phyloP scores from a whole-genome alignment of 2,888 invertebrate genomes.

The Gasteruption jaculator region DNA sequence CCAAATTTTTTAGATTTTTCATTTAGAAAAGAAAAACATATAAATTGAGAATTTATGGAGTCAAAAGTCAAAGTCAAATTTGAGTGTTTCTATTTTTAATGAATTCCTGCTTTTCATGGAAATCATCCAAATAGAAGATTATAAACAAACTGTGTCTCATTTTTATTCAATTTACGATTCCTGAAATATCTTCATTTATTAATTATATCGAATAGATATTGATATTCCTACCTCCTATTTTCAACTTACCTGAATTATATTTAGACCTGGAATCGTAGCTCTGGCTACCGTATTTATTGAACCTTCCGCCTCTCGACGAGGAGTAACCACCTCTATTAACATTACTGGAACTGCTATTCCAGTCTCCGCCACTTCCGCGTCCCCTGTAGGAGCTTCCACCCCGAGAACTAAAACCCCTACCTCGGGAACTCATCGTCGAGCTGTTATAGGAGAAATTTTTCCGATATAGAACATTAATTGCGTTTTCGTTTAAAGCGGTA shows the following conservation, averaged over 20 bases:
- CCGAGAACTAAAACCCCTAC: conserved; percentile 42
- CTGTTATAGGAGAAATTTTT: conserved; percentile 24
- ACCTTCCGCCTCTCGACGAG: conserved; percentile 43
- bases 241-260: conserved; percentile 39
- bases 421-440: conserved; percentile 44
- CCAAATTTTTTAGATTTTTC: no score
- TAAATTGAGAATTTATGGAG: no score
- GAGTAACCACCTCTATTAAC: conserved; percentile 43
- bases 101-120: no score
- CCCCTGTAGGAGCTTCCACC: conserved; percentile 44
- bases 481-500: not conserved
- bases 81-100: no score
- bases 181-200: no score
- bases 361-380: conserved; percentile 34
- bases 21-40: no score
- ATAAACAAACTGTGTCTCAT: no score
- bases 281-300: conserved; percentile 43
- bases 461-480: conserved; percentile 1
- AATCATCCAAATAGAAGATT: no score
- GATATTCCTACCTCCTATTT: no score
- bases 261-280: conserved; percentile 45
- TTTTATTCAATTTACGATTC: no score
- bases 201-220: no score
- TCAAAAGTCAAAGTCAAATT: no score
- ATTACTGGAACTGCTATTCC: conserved; percentile 34